Conservation (phyloP, 1,140 invertebrate genomes). For the Leptonema lineaticorne region DNA sequence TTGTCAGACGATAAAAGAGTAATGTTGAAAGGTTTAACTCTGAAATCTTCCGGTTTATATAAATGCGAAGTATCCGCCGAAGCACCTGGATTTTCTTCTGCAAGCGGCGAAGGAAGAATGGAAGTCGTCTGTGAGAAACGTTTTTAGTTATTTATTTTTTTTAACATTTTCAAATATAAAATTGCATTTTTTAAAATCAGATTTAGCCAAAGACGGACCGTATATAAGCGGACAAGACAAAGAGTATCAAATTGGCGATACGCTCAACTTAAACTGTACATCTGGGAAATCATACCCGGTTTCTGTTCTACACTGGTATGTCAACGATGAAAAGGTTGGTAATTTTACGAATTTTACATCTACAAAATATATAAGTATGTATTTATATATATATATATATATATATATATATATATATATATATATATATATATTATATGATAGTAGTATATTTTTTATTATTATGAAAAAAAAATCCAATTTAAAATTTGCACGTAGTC, state of each 20-base stretch:
- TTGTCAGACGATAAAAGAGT: conserved; percentile 63
- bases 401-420: conserved; percentile 7
- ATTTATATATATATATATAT: background rate
- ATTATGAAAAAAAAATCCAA: too few relatives aligned
- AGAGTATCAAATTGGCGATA: conserved; percentile 77
- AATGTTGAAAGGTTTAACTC: conserved; percentile 60
- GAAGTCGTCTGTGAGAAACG: conserved; percentile 69
- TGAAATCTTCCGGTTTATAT: conserved; percentile 69
- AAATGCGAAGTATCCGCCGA: conserved; percentile 78
- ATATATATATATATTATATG: background rate
- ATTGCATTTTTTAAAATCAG: conserved; percentile 53
- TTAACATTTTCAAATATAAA: background rate
- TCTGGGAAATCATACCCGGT: conserved; percentile 78
- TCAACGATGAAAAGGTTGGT: conserved; percentile 77
- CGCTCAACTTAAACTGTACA: conserved; percentile 80
- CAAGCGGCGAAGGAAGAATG: conserved; percentile 66
- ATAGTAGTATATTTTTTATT: too few relatives aligned
- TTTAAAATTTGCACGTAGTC: too few relatives aligned
- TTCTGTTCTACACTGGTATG: conserved; percentile 76
- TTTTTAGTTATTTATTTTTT: background rate
- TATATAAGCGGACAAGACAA: conserved; percentile 76
- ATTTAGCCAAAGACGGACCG: conserved; percentile 73
- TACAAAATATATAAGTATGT: background rate
- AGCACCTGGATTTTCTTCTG: conserved; percentile 69
- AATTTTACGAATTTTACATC: too few relatives aligned